Conservation (phyloP, 2,113 vertebrate species). For the Oryzias melastigma region DNA sequence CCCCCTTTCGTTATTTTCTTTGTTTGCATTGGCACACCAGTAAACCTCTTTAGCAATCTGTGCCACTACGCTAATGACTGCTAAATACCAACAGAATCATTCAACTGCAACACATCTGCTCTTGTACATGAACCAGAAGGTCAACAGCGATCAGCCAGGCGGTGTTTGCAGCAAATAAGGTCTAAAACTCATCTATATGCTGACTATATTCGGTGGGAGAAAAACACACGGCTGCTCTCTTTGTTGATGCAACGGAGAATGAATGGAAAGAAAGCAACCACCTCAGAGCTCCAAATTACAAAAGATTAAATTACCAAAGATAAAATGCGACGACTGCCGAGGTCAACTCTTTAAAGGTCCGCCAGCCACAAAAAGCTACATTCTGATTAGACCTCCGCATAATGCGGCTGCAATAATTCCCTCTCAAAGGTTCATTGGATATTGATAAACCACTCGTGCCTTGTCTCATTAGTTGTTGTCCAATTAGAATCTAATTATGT, state of each 20-base stretch:
- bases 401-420: slow-evolving; percentile 70
- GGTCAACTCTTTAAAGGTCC: slow-evolving; percentile 65
- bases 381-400: slow-evolving; percentile 69
- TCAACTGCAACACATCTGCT: slow-evolving; percentile 63
- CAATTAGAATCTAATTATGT: slow-evolving; percentile 81
- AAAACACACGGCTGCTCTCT: slow-evolving; percentile 27
- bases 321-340: slow-evolving; percentile 48
- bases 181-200: slow-evolving; percentile 63
- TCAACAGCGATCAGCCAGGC: slow-evolving; percentile 66
- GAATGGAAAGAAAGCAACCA: slow-evolving; percentile 4
- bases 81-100: slow-evolving; percentile 53
- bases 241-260: slow-evolving; percentile 4
- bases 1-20: slow-evolving; percentile 19
- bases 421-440: slow-evolving; percentile 71
- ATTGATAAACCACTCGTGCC: slow-evolving; percentile 76
- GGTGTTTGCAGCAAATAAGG: slow-evolving; percentile 38
- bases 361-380: slow-evolving; percentile 69
- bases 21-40: slow-evolving; percentile 20
- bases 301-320: slow-evolving; percentile 1
- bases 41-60: slow-evolving; percentile 37
- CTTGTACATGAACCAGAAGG: slow-evolving; percentile 62
- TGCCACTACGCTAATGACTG: slow-evolving; percentile 60
- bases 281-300: slow-evolving; percentile 22
- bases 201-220: slow-evolving; percentile 24
- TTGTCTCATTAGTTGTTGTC: slow-evolving; percentile 73